Evolutionary conservation across 2,797 vertebrate species (phyloP).

Genomic region (Geotrypetes seraphini): DNA sequence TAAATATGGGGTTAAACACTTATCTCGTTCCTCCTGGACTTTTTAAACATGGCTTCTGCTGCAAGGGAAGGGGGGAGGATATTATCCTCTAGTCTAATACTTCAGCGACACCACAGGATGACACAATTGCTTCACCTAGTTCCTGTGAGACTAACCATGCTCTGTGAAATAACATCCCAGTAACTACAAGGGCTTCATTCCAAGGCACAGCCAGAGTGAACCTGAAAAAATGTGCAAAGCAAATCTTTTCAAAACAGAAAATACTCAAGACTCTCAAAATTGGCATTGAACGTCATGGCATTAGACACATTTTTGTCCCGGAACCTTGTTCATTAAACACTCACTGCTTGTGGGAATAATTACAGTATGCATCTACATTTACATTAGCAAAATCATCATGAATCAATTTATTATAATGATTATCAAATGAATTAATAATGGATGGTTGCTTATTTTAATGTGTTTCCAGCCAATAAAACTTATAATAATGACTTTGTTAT

Average conservation of each 20-base stretch:
- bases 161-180: slow-evolving; percentile 6
- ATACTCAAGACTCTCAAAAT: not conserved
- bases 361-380: not conserved
- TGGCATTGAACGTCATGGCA: not conserved
- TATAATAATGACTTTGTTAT: too few species aligned
- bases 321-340: not conserved
- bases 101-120: too few species aligned
- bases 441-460: not conserved
- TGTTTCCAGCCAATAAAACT: too few species aligned
- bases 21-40: too few species aligned
- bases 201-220: slow-evolving; percentile 1
- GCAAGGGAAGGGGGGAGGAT: not conserved
- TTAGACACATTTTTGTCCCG: not conserved
- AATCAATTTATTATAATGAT: not conserved
- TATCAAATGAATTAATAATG: not conserved
- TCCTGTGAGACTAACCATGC: slow-evolving; percentile 12
- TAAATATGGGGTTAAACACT: too few species aligned
- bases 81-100: not conserved
- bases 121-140: too few species aligned
- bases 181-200: slow-evolving; percentile 2
- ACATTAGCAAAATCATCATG: not conserved
- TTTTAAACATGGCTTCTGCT: too few species aligned
- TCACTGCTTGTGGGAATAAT: not conserved
- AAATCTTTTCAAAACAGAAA: slow-evolving; percentile 1
- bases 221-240: slow-evolving; percentile 14